These are phyloP conservation scores for Meloidogyne floridensis DNA, from an alignment of 1,140 invertebrate genomes.

Conservation along the genomic window DNA sequence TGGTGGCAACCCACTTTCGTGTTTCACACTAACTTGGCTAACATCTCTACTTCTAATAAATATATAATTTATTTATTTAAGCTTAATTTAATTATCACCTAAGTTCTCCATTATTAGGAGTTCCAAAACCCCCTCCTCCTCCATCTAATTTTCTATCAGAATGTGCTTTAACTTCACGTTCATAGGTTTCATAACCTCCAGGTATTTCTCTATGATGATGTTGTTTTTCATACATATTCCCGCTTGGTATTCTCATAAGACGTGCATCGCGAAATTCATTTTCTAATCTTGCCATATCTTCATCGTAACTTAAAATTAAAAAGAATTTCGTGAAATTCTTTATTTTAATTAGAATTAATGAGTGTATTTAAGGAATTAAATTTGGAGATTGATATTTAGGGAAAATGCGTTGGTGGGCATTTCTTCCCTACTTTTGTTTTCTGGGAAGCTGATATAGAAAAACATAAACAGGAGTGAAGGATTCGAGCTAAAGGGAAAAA, in stretches of 20 bases:
- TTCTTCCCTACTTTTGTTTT: too few relatives aligned
- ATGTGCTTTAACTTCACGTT: slow-evolving; percentile 38
- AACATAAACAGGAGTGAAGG: too few relatives aligned
- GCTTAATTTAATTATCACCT: not conserved
- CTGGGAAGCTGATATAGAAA: too few relatives aligned
- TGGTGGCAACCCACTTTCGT: not conserved
- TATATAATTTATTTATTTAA: not conserved
- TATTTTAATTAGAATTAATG: not conserved
- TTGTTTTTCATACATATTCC: slow-evolving; percentile 40
- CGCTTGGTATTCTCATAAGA: slow-evolving; percentile 41
- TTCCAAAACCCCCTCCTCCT: not conserved
- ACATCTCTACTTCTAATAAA: slow-evolving; percentile 4
- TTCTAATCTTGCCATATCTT: slow-evolving; percentile 47
- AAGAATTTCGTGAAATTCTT: too few relatives aligned
- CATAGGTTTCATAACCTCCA: slow-evolving; percentile 45
- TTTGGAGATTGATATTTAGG: not conserved
- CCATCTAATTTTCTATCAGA: slow-evolving; percentile 22
- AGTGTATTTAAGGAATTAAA: not conserved
- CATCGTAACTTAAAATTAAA: slow-evolving; percentile 35
- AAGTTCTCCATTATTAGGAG: not conserved
- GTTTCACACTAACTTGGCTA: not conserved
- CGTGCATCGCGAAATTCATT: slow-evolving; percentile 47
- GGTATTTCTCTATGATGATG: slow-evolving; percentile 40
- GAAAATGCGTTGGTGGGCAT: too few relatives aligned
- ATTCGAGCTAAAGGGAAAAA: too few relatives aligned